phyloP scores from a whole-genome alignment of 2,888 invertebrate species.

The Caenorhabditis panamensis region DNA sequence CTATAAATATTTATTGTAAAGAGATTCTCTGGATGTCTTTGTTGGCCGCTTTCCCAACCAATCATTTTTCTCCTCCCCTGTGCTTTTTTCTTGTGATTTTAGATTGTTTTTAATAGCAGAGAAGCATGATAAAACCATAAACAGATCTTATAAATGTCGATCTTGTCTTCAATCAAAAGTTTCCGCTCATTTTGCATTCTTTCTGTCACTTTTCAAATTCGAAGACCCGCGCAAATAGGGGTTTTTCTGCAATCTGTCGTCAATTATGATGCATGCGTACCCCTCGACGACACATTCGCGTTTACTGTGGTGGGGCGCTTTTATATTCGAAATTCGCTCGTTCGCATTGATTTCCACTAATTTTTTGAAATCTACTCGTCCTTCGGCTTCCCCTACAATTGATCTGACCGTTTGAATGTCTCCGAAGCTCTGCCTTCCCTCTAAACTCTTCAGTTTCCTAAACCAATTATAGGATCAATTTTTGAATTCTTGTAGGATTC shows the following conservation, averaged over 20 bases:
- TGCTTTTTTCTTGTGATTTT: no score
- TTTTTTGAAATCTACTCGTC: background rate
- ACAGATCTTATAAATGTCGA: no score
- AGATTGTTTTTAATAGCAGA: no score
- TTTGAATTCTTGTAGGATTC: conserved; percentile 23
- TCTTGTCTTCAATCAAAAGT: no score
- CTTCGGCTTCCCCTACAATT: background rate
- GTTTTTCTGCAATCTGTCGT: conserved; percentile 32
- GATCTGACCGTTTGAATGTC: no score
- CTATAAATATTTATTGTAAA: no score
- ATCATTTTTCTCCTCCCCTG: no score
- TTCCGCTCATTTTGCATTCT: no score
- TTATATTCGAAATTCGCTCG: conserved; percentile 23
- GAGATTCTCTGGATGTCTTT: no score
- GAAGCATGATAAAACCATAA: no score
- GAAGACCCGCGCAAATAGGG: background rate
- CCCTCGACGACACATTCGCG: background rate
- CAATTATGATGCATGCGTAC: conserved; percentile 17
- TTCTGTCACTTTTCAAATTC: background rate
- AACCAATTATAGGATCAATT: background rate
- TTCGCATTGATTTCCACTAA: conserved; percentile 18
- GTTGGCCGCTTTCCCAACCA: no score
- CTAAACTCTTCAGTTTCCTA: background rate
- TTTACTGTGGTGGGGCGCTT: conserved; percentile 16
- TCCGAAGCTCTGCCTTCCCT: background rate